Evolutionary conservation across 2,113 vertebrate species (phyloP).

Genomic region (Xenopus borealis): DNA sequence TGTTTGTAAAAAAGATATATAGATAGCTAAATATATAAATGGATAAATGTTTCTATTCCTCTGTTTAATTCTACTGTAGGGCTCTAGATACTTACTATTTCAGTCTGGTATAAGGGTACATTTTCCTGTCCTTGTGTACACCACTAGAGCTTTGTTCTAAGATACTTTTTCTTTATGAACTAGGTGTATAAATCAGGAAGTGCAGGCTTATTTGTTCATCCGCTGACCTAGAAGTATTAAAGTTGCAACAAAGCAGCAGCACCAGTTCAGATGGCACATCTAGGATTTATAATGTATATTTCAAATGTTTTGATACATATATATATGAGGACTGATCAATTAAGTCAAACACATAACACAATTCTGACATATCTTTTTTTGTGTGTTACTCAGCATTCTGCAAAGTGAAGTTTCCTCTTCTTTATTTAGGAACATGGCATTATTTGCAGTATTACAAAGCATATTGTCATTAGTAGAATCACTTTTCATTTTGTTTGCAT

Average conservation of each 20-base stretch:
- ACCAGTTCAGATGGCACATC: conserved; percentile 8
- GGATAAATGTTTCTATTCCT: too few species aligned
- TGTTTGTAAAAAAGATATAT: too few species aligned
- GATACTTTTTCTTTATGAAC: conserved; percentile 32
- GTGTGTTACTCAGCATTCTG: background rate
- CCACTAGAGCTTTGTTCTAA: conserved; percentile 31
- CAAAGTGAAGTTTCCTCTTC: background rate
- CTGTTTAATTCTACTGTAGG: conserved; percentile 5
- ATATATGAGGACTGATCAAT: background rate
- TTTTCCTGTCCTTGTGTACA: conserved; percentile 19
- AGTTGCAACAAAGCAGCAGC: conserved; percentile 32
- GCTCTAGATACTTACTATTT: conserved; percentile 11
- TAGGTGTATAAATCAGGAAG: conserved; percentile 20
- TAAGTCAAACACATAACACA: background rate
- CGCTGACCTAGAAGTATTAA: conserved; percentile 35
- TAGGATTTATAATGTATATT: conserved; percentile 11
- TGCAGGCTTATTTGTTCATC: conserved; percentile 21
- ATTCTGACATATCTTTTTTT: background rate
- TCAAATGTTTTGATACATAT: conserved; percentile 1
- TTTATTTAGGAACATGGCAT: background rate
- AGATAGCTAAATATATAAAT: too few species aligned
- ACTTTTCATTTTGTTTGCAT: too few species aligned
- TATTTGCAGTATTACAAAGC: background rate
- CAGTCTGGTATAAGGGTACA: conserved; percentile 9
- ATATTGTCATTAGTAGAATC: background rate